These are phyloP conservation scores for Brachyistius frenatus DNA, from an alignment of 2,113 vertebrate species.

Conservation along the genomic window DNA sequence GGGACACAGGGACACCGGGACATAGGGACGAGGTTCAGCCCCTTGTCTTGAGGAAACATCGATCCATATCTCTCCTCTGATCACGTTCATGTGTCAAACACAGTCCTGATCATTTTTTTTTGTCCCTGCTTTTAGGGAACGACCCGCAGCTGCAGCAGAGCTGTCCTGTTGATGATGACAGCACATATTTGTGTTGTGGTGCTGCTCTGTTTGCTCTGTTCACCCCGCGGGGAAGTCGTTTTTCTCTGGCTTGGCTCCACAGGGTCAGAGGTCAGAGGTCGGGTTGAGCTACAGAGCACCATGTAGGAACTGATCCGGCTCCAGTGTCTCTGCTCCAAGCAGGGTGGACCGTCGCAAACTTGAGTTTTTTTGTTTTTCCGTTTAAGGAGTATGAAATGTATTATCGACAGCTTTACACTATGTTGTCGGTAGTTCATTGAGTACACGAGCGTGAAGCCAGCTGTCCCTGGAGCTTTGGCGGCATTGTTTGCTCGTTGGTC, in stretches of 20 bases:
- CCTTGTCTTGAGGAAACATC: conserved; percentile 21
- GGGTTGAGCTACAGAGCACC: neutral
- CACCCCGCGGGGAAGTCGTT: neutral
- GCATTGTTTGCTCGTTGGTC: neutral
- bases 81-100: neutral
- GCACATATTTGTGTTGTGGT: neutral
- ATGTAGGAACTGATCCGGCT: neutral
- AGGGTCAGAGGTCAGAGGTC: conserved; percentile 30
- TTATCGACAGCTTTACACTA: neutral
- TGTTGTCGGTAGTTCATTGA: neutral
- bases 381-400: neutral
- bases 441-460: neutral
- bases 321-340: neutral
- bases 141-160: neutral
- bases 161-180: neutral
- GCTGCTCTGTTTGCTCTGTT: neutral
- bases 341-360: too few species aligned
- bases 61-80: conserved; percentile 9
- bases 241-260: neutral
- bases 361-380: neutral
- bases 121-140: neutral
- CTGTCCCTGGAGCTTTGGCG: neutral
- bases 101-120: neutral
- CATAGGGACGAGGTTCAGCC: conserved; percentile 42
- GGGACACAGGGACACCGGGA: neutral